phyloP scores from a whole-genome alignment of 2,888 invertebrate genomes.

The Coenonympha glycerion region DNA sequence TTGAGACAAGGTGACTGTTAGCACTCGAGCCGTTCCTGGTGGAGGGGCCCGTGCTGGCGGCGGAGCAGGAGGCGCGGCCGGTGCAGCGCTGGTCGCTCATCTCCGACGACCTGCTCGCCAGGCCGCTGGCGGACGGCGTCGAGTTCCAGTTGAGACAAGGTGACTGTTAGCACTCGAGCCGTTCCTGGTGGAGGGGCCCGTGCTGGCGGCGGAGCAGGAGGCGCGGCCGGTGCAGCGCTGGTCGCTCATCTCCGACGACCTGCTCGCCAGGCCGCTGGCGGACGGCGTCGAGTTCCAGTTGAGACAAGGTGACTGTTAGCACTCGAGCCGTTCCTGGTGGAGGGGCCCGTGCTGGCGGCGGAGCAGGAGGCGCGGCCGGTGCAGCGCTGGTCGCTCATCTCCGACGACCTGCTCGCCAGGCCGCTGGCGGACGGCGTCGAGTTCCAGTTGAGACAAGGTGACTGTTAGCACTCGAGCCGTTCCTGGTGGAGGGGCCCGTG shows the following conservation, averaged over 20 bases:
- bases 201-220: conserved; percentile 89
- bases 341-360: conserved; percentile 89
- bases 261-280: conserved; percentile 89
- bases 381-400: conserved; percentile 98
- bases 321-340: conserved; percentile 92
- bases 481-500: conserved; percentile 86
- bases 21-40: neutral
- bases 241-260: conserved; percentile 95
- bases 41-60: conserved; percentile 89
- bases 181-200: conserved; percentile 90
- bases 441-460: conserved; percentile 91
- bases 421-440: conserved; percentile 88
- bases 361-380: conserved; percentile 86
- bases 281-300: conserved; percentile 92
- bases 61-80: conserved; percentile 86
- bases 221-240: conserved; percentile 91
- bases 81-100: conserved; percentile 97
- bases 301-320: conserved; percentile 78
- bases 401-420: conserved; percentile 92
- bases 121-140: conserved; percentile 87
- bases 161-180: conserved; percentile 81
- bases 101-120: conserved; percentile 92
- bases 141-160: conserved; percentile 93
- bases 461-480: neutral
- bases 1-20: conserved; percentile 83